phyloP scores from a whole-genome alignment of 2,797 vertebrate genomes.

The Eleutherodactylus coqui region DNA sequence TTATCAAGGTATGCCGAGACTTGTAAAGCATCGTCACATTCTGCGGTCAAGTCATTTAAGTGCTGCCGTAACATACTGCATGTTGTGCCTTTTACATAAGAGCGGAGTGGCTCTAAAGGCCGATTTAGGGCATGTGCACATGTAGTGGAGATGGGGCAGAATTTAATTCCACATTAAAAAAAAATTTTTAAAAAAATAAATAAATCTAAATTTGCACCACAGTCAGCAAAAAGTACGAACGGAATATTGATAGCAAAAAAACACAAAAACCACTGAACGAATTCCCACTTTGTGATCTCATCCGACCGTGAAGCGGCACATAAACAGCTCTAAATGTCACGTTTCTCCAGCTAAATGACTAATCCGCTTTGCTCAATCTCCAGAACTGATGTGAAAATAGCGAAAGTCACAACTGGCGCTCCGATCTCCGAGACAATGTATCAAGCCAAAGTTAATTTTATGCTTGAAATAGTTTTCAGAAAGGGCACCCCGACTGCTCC shows the following conservation, averaged over 20 bases:
- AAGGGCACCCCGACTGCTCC: neutral
- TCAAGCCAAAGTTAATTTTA: too few relatives aligned
- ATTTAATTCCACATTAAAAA: too few relatives aligned
- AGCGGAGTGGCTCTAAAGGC: neutral
- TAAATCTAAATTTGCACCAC: too few relatives aligned
- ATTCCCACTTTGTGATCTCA: neutral
- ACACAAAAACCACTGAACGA: neutral
- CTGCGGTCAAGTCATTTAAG: neutral
- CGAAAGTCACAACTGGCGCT: neutral
- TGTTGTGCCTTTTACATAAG: neutral
- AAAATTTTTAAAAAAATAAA: too few relatives aligned
- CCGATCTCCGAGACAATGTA: neutral
- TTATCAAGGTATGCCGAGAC: too few relatives aligned
- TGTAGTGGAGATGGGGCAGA: too few relatives aligned
- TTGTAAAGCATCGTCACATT: too few relatives aligned
- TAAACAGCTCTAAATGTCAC: too few relatives aligned
- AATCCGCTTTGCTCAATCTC: neutral
- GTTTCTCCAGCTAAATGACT: neutral
- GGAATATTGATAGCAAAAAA: too few relatives aligned
- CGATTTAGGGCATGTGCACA: too few relatives aligned
- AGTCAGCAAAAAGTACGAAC: too few relatives aligned
- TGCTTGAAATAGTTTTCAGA: neutral
- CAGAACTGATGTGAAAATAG: neutral
- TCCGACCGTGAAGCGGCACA: neutral
- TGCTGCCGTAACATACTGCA: too few relatives aligned